A percentile compares a stretch with the other conserved stretches of the same genome.
Conservation (phyloP, 2,888 invertebrate species). For the Seira sanloemensis region DNA sequence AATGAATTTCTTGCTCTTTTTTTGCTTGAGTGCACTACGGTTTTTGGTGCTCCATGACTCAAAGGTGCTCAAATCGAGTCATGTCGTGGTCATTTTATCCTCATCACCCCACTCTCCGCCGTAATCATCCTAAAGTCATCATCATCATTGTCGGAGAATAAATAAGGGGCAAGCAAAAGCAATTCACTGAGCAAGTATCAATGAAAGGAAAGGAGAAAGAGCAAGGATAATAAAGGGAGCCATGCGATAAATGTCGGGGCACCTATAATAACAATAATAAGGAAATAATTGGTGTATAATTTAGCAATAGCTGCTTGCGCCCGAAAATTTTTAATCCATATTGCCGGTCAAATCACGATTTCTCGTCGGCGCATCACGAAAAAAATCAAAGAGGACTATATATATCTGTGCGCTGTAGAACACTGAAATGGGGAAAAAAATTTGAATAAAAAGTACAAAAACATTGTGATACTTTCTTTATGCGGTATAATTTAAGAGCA, state of each 20-base stretch:
- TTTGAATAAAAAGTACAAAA: constrained; percentile 40
- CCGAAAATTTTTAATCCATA: constrained; percentile 73
- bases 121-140: constrained; percentile 38
- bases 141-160: constrained; percentile 57
- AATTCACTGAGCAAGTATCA: constrained; percentile 47
- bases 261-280: constrained; percentile 73
- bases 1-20: constrained; percentile 21
- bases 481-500: constrained; percentile 31
- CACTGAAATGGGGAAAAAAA: constrained; percentile 25
- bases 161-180: constrained; percentile 47
- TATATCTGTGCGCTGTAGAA: not conserved
- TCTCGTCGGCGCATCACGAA: constrained; percentile 72
- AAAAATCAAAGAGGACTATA: constrained; percentile 16
- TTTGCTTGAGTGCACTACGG: not conserved
- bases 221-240: constrained; percentile 66
- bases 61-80: constrained; percentile 60
- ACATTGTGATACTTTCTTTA: constrained; percentile 10
- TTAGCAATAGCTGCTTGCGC: constrained; percentile 74
- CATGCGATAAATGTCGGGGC: constrained; percentile 71
- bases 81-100: constrained; percentile 64
- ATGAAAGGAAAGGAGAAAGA: constrained; percentile 51
- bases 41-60: constrained; percentile 27
- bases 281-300: constrained; percentile 73
- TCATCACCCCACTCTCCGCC: constrained; percentile 45
- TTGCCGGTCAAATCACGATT: constrained; percentile 73